Base-by-base conservation (phyloP, 2,113 vertebrate genomes). In the Podarcis muralis region DNA sequence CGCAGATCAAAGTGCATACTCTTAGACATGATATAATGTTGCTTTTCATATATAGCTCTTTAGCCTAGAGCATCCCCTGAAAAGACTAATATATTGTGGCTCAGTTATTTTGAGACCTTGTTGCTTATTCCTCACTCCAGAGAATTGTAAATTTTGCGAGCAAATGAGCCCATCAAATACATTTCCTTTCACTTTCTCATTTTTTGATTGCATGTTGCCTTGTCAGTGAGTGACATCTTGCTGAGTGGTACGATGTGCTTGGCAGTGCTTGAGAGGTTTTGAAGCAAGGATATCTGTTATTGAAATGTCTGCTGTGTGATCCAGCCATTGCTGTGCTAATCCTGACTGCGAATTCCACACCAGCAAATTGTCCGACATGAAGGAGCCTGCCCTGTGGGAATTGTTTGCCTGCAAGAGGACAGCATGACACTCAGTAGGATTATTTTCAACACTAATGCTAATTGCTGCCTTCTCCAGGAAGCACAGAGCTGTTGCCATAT, bases 251-350 rank as follows among this genome's bases (percentile, higher is more conserved):
- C 1, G 35, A 74, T 78, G 43, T n/a, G 27, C 57, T 74, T 89
- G 66, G 27, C 68, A 65, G 83, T n/a, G 78, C 66, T 81, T 74
- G 48, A 43, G 66, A 89, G 66, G 23, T 85, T 89, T 77, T 83
- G 71, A 68, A 53, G 30, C 77, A 16, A 83, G 35, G 62, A 68
- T 48, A 68, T 76, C 40, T 65, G 81, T 16, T 32, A 43, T 27
- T 68, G 59, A 83, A 83, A 83, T 53, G 22, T 16, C 57, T 83
- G 30, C 22, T 75, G 80, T 53, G 59, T 83, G 79, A 83, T 88
- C 87, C 37, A 48, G 35, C 57, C 2, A 4, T 74, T 72, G 18
- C 78, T 35, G 53, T 43, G 48, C 59, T 88, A 76, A 88, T 88
- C 69, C 30, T 23, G 81, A 11, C 27, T 48, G 87, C n/a, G 22